Percentiles rank a stretch among this genome's conserved stretches.
Evolutionary conservation across 2,888 invertebrate species (phyloP).

Genomic region (Cheilosia pagana): DNA sequence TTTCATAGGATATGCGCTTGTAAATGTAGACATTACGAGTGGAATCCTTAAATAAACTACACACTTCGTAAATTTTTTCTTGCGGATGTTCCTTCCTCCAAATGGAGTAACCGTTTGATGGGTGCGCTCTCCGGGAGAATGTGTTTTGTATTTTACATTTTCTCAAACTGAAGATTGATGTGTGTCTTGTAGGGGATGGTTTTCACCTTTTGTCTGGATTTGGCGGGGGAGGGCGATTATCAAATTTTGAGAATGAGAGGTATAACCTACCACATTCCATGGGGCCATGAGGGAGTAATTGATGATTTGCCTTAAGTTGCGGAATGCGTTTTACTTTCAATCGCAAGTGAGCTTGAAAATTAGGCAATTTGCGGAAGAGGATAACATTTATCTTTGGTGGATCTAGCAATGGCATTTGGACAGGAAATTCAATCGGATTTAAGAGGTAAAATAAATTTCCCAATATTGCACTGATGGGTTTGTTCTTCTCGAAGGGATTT

Average conservation of each 20-base stretch:
- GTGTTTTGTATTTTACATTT: slow-evolving; percentile 45
- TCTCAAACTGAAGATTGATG: slow-evolving; percentile 60
- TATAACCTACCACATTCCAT: neutral
- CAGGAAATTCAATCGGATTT: neutral
- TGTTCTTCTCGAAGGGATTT: neutral
- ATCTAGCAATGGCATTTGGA: neutral
- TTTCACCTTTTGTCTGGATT: slow-evolving; percentile 58
- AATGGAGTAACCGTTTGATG: neutral
- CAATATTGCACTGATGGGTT: neutral
- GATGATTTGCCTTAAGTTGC: slow-evolving; percentile 26
- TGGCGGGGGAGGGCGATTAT: slow-evolving; percentile 60
- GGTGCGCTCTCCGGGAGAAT: slow-evolving; percentile 1
- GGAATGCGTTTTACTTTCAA: slow-evolving; percentile 45
- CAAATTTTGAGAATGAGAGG: slow-evolving; percentile 56
- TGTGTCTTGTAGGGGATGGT: slow-evolving; percentile 46
- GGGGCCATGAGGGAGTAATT: slow-evolving; percentile 27
- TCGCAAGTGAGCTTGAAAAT: slow-evolving; percentile 66
- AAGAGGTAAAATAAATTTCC: neutral
- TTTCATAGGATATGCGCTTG: slow-evolving; percentile 75
- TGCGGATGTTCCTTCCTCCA: neutral
- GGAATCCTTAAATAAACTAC: slow-evolving; percentile 75
- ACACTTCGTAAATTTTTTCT: slow-evolving; percentile 67
- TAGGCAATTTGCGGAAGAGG: slow-evolving; percentile 52
- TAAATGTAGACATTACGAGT: slow-evolving; percentile 75
- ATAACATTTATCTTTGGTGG: slow-evolving; percentile 40